phyloP scores from a whole-genome alignment of 2,888 invertebrate genomes.

The Lampropteryx suffumata region DNA sequence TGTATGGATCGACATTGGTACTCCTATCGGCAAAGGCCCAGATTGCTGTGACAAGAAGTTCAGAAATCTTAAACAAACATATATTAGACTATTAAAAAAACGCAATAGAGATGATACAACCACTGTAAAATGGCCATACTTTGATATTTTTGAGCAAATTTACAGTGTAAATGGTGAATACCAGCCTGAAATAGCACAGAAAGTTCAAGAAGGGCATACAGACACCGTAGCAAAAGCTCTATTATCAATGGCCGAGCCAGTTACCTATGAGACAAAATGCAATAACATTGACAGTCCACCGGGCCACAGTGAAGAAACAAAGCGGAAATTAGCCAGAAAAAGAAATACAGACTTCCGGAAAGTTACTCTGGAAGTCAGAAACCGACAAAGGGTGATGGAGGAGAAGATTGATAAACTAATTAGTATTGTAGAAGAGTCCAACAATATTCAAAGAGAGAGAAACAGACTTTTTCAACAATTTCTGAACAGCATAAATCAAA shows the following conservation, averaged over 20 bases:
- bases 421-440: conserved; percentile 75
- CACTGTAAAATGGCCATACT: conserved; percentile 73
- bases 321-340: conserved; percentile 55
- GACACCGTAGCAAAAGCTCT: conserved; percentile 66
- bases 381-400: conserved; percentile 69
- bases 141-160: conserved; percentile 71
- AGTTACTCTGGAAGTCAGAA: conserved; percentile 68
- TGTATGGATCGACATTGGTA: conserved; percentile 69
- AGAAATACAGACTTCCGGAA: conserved; percentile 66
- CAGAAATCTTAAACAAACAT: conserved; percentile 73
- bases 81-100: conserved; percentile 67
- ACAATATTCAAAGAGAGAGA: conserved; percentile 70
- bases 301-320: conserved; percentile 54
- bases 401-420: conserved; percentile 73
- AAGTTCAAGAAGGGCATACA: conserved; percentile 58
- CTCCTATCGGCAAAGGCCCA: conserved; percentile 63
- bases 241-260: conserved; percentile 54
- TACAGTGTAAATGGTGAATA: conserved; percentile 68
- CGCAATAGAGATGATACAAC: conserved; percentile 55
- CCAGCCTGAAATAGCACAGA: conserved; percentile 67
- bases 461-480: conserved; percentile 71
- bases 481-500: conserved; percentile 58
- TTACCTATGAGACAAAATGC: conserved; percentile 42
- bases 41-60: conserved; percentile 75
- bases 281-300: conserved; percentile 56